These are phyloP conservation scores for Eupsilia transversa DNA, from an alignment of 2,888 invertebrate genomes.

Conservation along the genomic window DNA sequence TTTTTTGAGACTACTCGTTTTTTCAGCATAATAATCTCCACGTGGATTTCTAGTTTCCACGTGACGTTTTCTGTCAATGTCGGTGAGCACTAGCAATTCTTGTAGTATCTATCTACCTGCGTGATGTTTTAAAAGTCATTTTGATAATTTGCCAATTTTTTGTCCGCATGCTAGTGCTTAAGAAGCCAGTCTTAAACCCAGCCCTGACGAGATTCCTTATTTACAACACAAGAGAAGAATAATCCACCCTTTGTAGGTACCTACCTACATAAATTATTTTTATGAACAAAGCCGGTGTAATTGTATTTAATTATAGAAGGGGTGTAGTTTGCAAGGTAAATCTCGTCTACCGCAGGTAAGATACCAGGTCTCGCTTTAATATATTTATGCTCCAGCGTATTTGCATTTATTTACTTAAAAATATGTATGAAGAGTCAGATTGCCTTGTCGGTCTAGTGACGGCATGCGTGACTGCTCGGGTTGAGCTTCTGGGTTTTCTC, in stretches of 20 bases:
- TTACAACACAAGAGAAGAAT: conserved; percentile 37
- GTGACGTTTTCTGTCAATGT: neutral
- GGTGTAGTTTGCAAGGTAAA: conserved; percentile 65
- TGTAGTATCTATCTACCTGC: too few relatives aligned
- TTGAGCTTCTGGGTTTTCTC: neutral
- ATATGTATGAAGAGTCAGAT: conserved; percentile 8
- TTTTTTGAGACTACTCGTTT: too few relatives aligned
- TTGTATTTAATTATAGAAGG: conserved; percentile 67
- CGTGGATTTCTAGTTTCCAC: neutral
- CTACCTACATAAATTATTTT: conserved; percentile 58
- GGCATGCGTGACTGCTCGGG: neutral
- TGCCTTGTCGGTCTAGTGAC: neutral
- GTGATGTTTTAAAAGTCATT: neutral
- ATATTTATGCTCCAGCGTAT: conserved; percentile 58
- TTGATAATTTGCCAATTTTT: conserved; percentile 11
- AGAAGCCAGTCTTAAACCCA: conserved; percentile 27
- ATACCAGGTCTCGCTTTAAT: conserved; percentile 53
- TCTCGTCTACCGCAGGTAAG: conserved; percentile 51
- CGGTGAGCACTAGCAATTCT: neutral
- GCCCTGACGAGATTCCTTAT: conserved; percentile 23
- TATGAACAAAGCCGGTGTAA: conserved; percentile 59
- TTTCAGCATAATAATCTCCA: too few relatives aligned
- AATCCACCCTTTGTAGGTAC: conserved; percentile 36
- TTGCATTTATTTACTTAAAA: conserved; percentile 63
- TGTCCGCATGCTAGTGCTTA: neutral